phyloP scores from a whole-genome alignment of 1,140 invertebrate genomes.

The Aphaenogaster floridana region DNA sequence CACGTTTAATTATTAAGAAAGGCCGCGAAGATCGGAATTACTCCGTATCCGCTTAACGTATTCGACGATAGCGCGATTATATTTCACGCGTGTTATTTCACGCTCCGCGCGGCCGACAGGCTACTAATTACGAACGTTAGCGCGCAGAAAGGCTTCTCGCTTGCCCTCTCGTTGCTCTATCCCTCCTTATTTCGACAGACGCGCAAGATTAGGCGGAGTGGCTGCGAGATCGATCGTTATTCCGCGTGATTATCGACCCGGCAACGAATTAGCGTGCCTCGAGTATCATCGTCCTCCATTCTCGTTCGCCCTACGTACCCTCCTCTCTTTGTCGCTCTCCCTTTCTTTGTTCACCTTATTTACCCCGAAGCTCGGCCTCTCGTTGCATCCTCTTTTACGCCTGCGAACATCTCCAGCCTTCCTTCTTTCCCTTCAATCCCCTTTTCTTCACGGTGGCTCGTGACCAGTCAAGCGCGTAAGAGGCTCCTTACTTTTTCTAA shows the following conservation, averaged over 20 bases:
- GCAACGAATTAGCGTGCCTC: slow-evolving; percentile 56
- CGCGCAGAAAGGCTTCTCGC: not conserved
- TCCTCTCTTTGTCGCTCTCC: slow-evolving; percentile 57
- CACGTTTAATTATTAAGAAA: slow-evolving; percentile 10
- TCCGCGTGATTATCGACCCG: slow-evolving; percentile 64
- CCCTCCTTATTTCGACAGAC: slow-evolving; percentile 46
- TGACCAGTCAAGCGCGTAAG: slow-evolving; percentile 76
- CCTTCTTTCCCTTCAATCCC: slow-evolving; percentile 6
- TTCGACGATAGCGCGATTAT: slow-evolving; percentile 32
- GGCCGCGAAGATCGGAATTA: not conserved
- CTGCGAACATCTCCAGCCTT: slow-evolving; percentile 8
- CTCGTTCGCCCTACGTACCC: slow-evolving; percentile 10
- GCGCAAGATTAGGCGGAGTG: slow-evolving; percentile 49
- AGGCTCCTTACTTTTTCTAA: slow-evolving; percentile 79
- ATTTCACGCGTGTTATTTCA: slow-evolving; percentile 50
- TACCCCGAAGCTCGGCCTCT: slow-evolving; percentile 54
- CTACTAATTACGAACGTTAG: slow-evolving; percentile 46
- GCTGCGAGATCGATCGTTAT: slow-evolving; percentile 40
- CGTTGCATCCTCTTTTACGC: slow-evolving; percentile 60
- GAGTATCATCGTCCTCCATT: slow-evolving; percentile 16
- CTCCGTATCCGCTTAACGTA: slow-evolving; percentile 13
- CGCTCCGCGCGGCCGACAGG: not conserved
- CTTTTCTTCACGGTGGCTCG: slow-evolving; percentile 48
- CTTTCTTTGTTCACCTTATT: slow-evolving; percentile 58
- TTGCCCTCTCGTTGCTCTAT: not conserved